Percentiles rank a stretch among this genome's conserved stretches.
Evolutionary conservation across 1,140 invertebrate species (phyloP).

Genomic region (Bombyx mandarina): DNA sequence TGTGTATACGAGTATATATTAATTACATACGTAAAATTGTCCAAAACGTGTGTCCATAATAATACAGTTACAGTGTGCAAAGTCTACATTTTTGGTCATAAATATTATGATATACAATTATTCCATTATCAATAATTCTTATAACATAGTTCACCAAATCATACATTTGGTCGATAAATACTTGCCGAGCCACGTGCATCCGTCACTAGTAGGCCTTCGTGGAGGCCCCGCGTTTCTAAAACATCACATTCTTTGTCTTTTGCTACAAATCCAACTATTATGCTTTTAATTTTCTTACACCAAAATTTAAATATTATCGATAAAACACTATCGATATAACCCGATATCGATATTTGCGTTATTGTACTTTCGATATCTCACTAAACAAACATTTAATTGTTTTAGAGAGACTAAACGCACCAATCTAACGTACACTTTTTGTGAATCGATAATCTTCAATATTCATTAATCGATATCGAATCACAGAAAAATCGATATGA

Average conservation of each 20-base stretch:
- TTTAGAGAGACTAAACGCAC: too few species aligned
- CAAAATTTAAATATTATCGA: too few species aligned
- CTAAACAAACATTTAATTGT: too few species aligned
- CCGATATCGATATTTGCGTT: too few species aligned
- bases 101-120: slow-evolving; percentile 62
- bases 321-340: too few species aligned
- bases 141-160: slow-evolving; percentile 23
- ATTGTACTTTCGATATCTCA: neutral
- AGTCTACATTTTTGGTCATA: slow-evolving; percentile 65
- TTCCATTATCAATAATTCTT: slow-evolving; percentile 36
- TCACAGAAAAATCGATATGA: too few species aligned
- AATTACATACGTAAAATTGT: slow-evolving; percentile 33
- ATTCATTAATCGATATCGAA: too few species aligned
- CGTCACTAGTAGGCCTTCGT: neutral
- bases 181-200: neutral
- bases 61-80: slow-evolving; percentile 41
- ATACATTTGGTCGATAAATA: slow-evolving; percentile 25
- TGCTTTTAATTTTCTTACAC: slow-evolving; percentile 2
- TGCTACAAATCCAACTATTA: slow-evolving; percentile 18
- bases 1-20: neutral
- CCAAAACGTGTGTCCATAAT: slow-evolving; percentile 49
- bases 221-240: neutral
- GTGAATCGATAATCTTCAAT: too few species aligned
- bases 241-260: slow-evolving; percentile 31
- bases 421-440: too few species aligned